phyloP scores from a whole-genome alignment of 35 echinoderm and acorn worm species.

The Heliocidaris erythrogramma region DNA sequence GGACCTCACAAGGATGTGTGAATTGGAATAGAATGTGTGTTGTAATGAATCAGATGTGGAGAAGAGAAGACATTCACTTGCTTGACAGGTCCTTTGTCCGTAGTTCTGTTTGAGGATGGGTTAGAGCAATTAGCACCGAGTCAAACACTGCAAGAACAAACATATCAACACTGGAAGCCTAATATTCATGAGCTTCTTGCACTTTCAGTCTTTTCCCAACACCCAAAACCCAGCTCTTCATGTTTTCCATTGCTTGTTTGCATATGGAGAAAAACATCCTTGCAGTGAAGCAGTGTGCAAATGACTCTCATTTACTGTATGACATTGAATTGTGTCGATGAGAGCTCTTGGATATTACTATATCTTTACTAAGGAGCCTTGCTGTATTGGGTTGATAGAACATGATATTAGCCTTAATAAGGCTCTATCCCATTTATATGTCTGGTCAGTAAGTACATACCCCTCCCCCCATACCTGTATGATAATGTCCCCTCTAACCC shows the following conservation, averaged over 20 bases:
- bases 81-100: not conserved
- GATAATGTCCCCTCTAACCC: no score
- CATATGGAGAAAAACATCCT: not conserved
- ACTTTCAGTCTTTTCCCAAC: not conserved
- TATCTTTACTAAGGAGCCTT: not conserved
- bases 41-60: not conserved
- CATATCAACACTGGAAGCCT: not conserved
- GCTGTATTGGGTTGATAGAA: not conserved
- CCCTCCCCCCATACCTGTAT: no score
- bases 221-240: no score
- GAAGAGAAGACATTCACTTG: not conserved
- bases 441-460: no score
- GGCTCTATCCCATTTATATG: no score
- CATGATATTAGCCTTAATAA: no score
- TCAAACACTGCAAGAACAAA: slow-evolving; percentile 11
- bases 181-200: not conserved
- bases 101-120: not conserved
- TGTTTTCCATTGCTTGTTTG: not conserved
- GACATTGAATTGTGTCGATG: not conserved
- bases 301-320: not conserved
- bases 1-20: not conserved
- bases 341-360: not conserved
- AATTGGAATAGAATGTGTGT: not conserved
- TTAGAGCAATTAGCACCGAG: slow-evolving; percentile 7
- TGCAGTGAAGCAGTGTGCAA: not conserved